phyloP scores from a whole-genome alignment of 2,797 vertebrate genomes.

The Cossypha heuglini region DNA sequence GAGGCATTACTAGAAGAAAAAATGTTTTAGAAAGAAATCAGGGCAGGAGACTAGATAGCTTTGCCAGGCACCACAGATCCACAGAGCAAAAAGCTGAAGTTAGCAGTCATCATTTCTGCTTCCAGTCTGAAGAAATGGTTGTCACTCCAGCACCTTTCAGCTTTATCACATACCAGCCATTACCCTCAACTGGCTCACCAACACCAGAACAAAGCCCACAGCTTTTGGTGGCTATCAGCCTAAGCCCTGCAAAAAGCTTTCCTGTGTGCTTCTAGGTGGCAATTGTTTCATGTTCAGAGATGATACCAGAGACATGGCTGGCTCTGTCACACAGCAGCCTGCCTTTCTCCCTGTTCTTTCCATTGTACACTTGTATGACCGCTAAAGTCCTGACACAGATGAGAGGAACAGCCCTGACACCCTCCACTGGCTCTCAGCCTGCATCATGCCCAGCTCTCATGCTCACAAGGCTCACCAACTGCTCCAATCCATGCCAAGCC shows the following conservation, averaged over 20 bases:
- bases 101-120: background rate
- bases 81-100: background rate
- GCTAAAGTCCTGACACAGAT: background rate
- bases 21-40: background rate
- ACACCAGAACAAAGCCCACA: background rate
- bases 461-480: background rate
- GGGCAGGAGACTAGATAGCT: background rate
- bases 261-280: background rate
- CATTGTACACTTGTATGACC: fast-evolving
- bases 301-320: background rate
- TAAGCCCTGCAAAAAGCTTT: background rate
- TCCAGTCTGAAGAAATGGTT: background rate
- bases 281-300: background rate
- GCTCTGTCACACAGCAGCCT: background rate
- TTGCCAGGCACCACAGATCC: background rate
- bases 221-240: background rate
- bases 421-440: background rate
- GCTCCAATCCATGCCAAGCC: background rate
- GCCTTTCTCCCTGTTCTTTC: background rate
- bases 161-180: background rate
- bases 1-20: background rate
- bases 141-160: background rate
- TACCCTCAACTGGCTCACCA: background rate
- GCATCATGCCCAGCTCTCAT: background rate
- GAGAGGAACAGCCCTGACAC: background rate